phyloP scores from a whole-genome alignment of 2,797 vertebrate species.

The Halcyon badia region DNA sequence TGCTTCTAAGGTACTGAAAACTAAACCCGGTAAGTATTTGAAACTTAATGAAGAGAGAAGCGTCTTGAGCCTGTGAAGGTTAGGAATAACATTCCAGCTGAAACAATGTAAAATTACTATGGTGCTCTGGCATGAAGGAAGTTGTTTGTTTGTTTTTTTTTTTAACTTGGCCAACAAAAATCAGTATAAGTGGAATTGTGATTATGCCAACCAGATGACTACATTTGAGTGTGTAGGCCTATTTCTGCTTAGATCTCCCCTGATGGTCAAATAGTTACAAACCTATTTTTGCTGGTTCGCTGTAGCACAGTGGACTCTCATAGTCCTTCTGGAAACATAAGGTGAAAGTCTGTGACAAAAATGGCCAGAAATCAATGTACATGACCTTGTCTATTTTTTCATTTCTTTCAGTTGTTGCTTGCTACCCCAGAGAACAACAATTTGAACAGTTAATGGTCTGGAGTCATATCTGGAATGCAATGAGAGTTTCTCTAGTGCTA shows the following conservation, averaged over 20 bases:
- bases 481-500: background rate
- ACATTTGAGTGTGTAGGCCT: background rate
- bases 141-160: background rate
- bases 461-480: background rate
- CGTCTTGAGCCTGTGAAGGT: background rate
- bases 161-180: background rate
- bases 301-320: background rate
- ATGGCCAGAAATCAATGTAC: background rate
- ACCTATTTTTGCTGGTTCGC: background rate
- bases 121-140: background rate
- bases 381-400: rapidly evolving
- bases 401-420: background rate
- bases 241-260: background rate
- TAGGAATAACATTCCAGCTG: background rate
- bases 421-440: background rate
- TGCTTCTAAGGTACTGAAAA: background rate
- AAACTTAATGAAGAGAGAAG: background rate
- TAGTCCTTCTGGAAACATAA: background rate
- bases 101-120: background rate
- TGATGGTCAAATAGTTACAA: background rate
- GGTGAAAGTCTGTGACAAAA: background rate
- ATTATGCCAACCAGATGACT: background rate
- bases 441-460: background rate
- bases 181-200: background rate
- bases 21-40: background rate